Percentiles rank a stretch among this genome's conserved stretches.
phyloP scores from a whole-genome alignment of 2,113 vertebrate genomes.

The Arenaria interpres region DNA sequence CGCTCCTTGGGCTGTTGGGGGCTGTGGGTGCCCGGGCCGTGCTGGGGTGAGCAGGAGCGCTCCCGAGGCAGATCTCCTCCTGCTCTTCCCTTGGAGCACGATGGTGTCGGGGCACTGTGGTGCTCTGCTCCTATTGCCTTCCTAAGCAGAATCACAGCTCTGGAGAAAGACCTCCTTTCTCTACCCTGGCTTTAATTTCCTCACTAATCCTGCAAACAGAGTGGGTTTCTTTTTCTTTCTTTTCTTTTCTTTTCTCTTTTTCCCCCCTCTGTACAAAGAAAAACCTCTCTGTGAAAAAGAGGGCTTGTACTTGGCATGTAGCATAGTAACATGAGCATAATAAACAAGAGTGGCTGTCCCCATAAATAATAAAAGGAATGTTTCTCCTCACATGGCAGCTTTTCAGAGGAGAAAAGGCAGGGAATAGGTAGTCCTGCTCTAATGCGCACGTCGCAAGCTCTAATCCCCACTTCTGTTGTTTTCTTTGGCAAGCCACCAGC shows the following conservation, averaged over 20 bases:
- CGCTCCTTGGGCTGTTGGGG: neutral
- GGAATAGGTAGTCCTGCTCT: neutral
- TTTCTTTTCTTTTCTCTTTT: fast-evolving
- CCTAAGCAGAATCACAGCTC: neutral
- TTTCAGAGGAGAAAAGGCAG: conserved; percentile 43
- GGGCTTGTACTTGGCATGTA: conserved; percentile 53
- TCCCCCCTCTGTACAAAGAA: neutral
- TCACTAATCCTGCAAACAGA: neutral
- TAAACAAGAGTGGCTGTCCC: conserved; percentile 57
- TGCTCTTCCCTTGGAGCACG: neutral
- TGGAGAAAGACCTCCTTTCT: neutral
- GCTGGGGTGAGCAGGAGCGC: neutral
- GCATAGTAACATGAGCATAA: conserved; percentile 52
- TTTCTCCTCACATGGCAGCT: conserved; percentile 46
- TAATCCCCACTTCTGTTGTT: conserved; percentile 20
- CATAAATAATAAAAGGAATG: conserved; percentile 69
- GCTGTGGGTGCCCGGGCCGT: neutral
- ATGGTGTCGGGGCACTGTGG: neutral
- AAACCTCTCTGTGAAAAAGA: conserved; percentile 30
- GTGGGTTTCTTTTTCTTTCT: neutral
- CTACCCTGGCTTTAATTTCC: neutral
- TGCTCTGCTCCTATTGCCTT: neutral
- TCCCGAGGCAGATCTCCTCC: neutral
- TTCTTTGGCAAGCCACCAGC: conserved; percentile 48
- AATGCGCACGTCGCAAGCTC: neutral